A percentile compares a stretch with the other conserved stretches of the same genome.
These are phyloP conservation scores for Alfaro cultratus DNA, from an alignment of 2,797 vertebrate genomes.

Conservation along the genomic window DNA sequence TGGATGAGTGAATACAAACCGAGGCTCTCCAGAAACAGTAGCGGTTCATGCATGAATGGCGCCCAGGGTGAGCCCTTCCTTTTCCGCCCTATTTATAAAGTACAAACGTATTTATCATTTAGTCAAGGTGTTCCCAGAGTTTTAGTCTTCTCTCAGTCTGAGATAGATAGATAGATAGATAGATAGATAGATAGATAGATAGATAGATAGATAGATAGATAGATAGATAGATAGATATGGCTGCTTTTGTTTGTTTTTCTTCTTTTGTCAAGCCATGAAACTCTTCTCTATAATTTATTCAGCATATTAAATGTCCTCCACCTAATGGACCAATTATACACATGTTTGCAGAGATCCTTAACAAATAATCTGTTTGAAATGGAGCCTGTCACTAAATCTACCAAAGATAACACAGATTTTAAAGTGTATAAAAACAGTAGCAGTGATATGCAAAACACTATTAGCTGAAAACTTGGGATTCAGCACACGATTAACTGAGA, in stretches of 20 bases:
- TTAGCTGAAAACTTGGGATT: background rate
- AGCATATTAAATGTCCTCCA: background rate
- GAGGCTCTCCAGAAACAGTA: slow-evolving; percentile 7
- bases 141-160: background rate
- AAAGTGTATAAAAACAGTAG: background rate
- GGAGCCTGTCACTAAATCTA: background rate
- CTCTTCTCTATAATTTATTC: background rate
- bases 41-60: background rate
- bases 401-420: background rate
- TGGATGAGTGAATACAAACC: slow-evolving; percentile 20
- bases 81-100: background rate
- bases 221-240: too few species aligned
- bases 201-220: too few species aligned
- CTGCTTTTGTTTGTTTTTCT: background rate
- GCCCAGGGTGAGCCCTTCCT: background rate
- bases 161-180: too few species aligned
- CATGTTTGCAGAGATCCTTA: background rate
- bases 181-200: too few species aligned
- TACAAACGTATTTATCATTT: background rate
- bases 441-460: background rate
- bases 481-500: background rate
- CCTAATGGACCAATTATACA: background rate
- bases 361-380: background rate
- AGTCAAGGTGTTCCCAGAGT: background rate
- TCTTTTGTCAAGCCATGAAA: background rate